Percentiles rank a stretch among this genome's conserved stretches.
These are phyloP conservation scores for Electrophaes corylata DNA, from an alignment of 2,888 invertebrate species.

Conservation along the genomic window DNA sequence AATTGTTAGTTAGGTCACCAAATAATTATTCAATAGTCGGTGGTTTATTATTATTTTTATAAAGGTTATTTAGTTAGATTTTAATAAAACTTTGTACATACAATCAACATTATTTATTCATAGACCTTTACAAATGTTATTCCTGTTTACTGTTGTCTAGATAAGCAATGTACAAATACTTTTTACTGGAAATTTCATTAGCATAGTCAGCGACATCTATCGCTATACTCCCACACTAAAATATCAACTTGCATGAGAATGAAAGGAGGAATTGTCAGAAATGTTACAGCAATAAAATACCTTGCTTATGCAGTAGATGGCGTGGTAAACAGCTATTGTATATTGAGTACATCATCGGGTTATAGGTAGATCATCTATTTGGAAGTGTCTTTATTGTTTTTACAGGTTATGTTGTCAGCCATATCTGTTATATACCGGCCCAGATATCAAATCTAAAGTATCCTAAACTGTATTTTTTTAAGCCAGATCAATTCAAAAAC, in stretches of 20 bases:
- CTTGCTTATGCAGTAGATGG: conserved; percentile 6
- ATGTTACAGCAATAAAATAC: background rate
- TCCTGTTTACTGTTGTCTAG: too few relatives aligned
- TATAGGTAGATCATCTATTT: too few relatives aligned
- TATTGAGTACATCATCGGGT: background rate
- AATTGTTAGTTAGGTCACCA: background rate
- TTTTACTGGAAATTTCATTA: background rate
- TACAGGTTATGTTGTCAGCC: too few relatives aligned
- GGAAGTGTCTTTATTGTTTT: too few relatives aligned
- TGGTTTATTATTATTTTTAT: background rate
- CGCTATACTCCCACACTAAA: background rate
- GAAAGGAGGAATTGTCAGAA: background rate
- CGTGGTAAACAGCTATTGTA: background rate
- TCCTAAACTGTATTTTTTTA: too few relatives aligned
- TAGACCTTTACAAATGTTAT: background rate
- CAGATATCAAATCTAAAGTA: too few relatives aligned
- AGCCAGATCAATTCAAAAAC: too few relatives aligned
- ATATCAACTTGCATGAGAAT: background rate
- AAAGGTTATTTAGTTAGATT: background rate
- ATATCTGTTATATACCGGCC: too few relatives aligned
- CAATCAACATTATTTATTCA: background rate
- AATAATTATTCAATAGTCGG: background rate
- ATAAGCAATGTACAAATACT: background rate
- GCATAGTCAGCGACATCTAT: conserved; percentile 26
- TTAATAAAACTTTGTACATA: conserved; percentile 7